Evolutionary conservation across 2,888 invertebrate genomes (phyloP).

Genomic region (Dasypolia templi): DNA sequence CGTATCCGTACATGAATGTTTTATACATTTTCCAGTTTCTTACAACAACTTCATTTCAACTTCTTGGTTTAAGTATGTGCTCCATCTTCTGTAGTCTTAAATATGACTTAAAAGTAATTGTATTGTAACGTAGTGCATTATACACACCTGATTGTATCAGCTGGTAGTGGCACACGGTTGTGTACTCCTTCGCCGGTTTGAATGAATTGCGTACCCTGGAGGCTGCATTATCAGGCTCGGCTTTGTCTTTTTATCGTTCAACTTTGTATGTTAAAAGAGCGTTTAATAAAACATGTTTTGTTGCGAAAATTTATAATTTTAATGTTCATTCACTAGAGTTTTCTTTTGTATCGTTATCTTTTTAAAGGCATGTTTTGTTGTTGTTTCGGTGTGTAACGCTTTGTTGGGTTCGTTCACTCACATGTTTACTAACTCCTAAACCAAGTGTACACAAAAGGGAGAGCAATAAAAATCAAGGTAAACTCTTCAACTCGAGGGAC

Average conservation of each 20-base stretch:
- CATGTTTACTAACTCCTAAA: slow-evolving; percentile 67
- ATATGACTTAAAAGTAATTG: slow-evolving; percentile 55
- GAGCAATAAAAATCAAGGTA: slow-evolving; percentile 73
- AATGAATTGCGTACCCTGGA: slow-evolving; percentile 62
- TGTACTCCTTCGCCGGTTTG: slow-evolving; percentile 50
- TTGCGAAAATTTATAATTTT: slow-evolving; percentile 33
- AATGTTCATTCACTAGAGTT: slow-evolving; percentile 25
- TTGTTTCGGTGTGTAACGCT: slow-evolving; percentile 21
- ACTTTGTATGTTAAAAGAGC: slow-evolving; percentile 57
- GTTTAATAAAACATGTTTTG: slow-evolving; percentile 42
- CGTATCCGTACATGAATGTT: slow-evolving; percentile 39
- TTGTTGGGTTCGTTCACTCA: slow-evolving; percentile 36
- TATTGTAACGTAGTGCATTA: slow-evolving; percentile 46
- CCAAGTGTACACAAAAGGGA: slow-evolving; percentile 68
- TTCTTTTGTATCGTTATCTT: slow-evolving; percentile 37
- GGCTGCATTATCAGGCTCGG: slow-evolving; percentile 63
- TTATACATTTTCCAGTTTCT: slow-evolving; percentile 40
- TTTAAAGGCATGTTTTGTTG: slow-evolving; percentile 5
- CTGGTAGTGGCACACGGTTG: slow-evolving; percentile 36
- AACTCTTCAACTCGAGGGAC: slow-evolving; percentile 75
- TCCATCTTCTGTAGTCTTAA: slow-evolving; percentile 42
- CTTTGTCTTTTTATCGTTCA: slow-evolving; percentile 64
- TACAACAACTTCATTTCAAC: slow-evolving; percentile 41
- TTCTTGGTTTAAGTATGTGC: slow-evolving; percentile 28
- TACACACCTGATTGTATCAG: slow-evolving; percentile 50